phyloP scores from a whole-genome alignment of 2,888 invertebrate species.

The Hanleya hanleyi region DNA sequence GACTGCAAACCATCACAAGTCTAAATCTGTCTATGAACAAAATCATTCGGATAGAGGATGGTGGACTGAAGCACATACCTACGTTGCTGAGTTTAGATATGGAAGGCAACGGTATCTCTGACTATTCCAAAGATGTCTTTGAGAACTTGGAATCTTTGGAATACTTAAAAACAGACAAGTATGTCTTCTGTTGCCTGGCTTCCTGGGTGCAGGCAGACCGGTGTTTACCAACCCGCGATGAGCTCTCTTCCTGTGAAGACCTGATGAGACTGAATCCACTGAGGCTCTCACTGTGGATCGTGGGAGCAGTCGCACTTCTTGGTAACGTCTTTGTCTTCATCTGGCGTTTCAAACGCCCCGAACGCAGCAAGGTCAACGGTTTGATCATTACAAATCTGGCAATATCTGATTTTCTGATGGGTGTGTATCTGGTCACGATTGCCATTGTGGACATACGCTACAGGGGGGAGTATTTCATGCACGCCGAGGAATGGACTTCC shows the following conservation, averaged over 20 bases:
- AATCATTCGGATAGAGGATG: neutral
- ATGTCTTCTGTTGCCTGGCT: slow-evolving; percentile 22
- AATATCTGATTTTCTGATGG: slow-evolving; percentile 64
- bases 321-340: slow-evolving; percentile 22
- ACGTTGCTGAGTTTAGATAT: neutral
- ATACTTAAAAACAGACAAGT: neutral
- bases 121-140: neutral
- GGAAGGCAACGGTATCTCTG: neutral
- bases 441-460: slow-evolving; percentile 61
- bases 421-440: slow-evolving; percentile 62
- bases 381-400: slow-evolving; percentile 62
- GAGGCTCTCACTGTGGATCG: slow-evolving; percentile 18
- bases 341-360: slow-evolving; percentile 25
- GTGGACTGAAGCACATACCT: neutral
- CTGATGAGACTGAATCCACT: slow-evolving; percentile 28
- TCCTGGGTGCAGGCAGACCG: slow-evolving; percentile 23
- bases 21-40: neutral
- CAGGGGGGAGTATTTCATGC: slow-evolving; percentile 54
- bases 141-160: neutral
- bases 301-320: slow-evolving; percentile 20
- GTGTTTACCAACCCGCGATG: slow-evolving; percentile 48
- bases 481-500: slow-evolving; percentile 61
- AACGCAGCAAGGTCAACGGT: neutral
- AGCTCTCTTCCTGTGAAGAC: slow-evolving; percentile 37
- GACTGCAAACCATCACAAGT: neutral